Percentiles rank a stretch among this genome's conserved stretches.
Conservation (phyloP, 2,113 vertebrate genomes). For the Anarhynchus alexandrinus region DNA sequence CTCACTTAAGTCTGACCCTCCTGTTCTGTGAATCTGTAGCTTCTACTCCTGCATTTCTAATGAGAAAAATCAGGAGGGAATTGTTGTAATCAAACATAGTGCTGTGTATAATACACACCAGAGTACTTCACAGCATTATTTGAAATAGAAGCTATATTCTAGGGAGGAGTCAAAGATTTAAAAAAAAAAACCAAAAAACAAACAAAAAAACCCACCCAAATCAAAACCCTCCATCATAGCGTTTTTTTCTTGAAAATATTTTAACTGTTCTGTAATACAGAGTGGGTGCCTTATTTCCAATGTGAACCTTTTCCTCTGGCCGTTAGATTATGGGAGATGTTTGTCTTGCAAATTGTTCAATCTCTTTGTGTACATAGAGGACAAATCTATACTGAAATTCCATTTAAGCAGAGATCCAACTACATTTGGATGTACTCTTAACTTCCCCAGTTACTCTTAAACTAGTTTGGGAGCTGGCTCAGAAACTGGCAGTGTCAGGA, state of each 20-base stretch:
- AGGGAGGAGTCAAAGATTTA: not conserved
- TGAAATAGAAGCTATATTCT: not conserved
- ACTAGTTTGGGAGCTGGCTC: not conserved
- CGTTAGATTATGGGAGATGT: not conserved
- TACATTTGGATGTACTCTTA: not conserved
- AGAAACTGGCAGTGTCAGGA: not conserved
- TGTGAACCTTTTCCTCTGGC: not conserved
- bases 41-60: not conserved
- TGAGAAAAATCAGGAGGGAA: not conserved
- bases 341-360: not conserved
- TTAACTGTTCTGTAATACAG: not conserved
- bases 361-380: not conserved
- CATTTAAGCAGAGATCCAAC: not conserved
- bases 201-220: no score
- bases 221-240: not conserved
- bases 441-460: not conserved
- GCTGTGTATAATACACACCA: not conserved
- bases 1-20: not conserved
- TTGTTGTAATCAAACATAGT: not conserved
- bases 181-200: no score
- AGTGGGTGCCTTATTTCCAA: not conserved
- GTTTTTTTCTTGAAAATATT: not conserved
- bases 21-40: not conserved
- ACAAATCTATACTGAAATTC: not conserved
- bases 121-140: not conserved